Evolutionary conservation across 2,797 vertebrate species (phyloP).

Genomic region (Syndactyla subalaris): DNA sequence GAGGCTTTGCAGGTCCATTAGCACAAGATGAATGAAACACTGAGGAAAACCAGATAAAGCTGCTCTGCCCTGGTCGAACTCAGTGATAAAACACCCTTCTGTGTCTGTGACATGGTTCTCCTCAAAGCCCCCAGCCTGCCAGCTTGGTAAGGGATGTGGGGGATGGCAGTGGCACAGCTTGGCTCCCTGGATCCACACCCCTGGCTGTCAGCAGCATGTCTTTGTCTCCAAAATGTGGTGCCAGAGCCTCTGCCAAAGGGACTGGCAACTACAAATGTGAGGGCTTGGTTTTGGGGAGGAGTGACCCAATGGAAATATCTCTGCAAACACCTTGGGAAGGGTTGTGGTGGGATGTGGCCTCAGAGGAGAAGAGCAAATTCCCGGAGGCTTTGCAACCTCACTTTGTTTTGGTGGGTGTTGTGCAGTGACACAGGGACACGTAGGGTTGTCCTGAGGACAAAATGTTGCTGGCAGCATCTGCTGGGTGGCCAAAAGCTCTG

Average conservation of each 20-base stretch:
- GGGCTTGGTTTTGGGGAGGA: background rate
- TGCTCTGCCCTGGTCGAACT: background rate
- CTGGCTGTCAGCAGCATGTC: background rate
- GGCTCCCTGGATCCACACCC: background rate
- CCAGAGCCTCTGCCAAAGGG: background rate
- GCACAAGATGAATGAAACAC: background rate
- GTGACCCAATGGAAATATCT: background rate
- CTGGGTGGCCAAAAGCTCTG: background rate
- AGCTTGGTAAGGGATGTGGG: accelerated
- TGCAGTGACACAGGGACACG: accelerated
- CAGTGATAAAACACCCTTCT: background rate
- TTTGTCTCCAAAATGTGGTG: background rate
- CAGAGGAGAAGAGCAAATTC: background rate
- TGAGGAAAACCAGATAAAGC: background rate
- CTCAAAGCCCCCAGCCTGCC: background rate
- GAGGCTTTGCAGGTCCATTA: background rate
- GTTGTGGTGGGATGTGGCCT: accelerated
- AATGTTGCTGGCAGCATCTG: background rate
- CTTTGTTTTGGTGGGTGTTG: background rate
- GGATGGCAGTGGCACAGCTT: background rate
- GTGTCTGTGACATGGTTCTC: background rate
- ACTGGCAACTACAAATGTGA: background rate
- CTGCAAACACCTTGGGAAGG: background rate
- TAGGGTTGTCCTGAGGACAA: background rate
- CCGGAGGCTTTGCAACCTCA: accelerated